Evolutionary conservation across 2,888 invertebrate genomes (phyloP).

Genomic region (Pheosia gnoma): DNA sequence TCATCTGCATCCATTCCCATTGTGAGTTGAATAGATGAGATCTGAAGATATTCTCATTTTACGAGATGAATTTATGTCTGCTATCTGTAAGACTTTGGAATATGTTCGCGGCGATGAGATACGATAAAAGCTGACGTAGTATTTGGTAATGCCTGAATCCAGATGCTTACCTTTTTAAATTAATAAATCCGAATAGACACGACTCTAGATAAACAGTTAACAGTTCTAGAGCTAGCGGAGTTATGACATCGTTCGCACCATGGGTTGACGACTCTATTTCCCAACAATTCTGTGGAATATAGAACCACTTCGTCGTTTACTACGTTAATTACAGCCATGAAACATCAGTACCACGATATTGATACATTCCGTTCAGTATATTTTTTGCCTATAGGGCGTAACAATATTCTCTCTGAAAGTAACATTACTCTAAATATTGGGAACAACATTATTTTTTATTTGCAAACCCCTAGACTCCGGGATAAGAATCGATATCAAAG

Average conservation of each 20-base stretch:
- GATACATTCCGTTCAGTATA: background rate
- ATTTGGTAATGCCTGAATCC: conserved; percentile 15
- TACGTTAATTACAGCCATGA: background rate
- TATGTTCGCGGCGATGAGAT: conserved; percentile 23
- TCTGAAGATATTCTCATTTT: conserved; percentile 18
- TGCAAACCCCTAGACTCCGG: background rate
- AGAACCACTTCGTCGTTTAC: no score
- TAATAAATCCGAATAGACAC: background rate
- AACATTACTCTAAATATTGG: conserved; percentile 1
- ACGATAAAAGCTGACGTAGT: conserved; percentile 27
- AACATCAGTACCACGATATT: no score
- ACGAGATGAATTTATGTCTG: conserved; percentile 25
- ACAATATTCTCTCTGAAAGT: conserved; percentile 3
- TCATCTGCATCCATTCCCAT: conserved; percentile 16
- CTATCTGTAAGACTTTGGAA: conserved; percentile 16
- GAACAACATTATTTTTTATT: background rate
- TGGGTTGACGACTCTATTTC: background rate
- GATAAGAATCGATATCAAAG: conserved; percentile 1
- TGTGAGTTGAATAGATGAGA: conserved; percentile 16
- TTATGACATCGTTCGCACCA: background rate
- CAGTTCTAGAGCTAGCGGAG: background rate
- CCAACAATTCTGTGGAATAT: background rate
- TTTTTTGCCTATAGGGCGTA: background rate
- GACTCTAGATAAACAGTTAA: background rate
- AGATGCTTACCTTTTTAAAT: conserved; percentile 16